Percentiles rank a stretch among this genome's conserved stretches.
phyloP scores from a whole-genome alignment of 2,888 invertebrate genomes.

The Drosophila picticornis region DNA sequence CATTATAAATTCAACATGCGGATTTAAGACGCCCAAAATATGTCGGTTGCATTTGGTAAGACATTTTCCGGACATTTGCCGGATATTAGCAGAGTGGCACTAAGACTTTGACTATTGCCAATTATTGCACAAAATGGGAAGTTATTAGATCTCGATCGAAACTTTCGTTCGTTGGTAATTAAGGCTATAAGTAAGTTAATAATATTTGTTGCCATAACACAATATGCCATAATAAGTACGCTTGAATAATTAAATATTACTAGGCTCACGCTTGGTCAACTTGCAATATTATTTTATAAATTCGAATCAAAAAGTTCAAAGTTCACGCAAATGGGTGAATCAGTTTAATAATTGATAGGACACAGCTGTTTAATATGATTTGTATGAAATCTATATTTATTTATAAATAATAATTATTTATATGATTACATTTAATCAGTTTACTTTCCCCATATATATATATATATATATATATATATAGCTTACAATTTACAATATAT shows the following conservation, averaged over 20 bases:
- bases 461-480: no score
- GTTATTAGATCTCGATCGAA: not conserved
- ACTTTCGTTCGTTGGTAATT: not conserved
- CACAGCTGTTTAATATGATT: not conserved
- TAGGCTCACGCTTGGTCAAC: no score
- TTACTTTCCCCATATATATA: no score
- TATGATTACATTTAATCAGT: not conserved
- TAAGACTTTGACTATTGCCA: conserved; percentile 16
- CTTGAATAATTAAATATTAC: not conserved
- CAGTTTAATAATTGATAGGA: not conserved
- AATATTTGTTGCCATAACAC: not conserved
- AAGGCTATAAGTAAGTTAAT: not conserved
- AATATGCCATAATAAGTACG: not conserved
- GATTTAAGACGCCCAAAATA: conserved; percentile 65
- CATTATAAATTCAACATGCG: conserved; percentile 63
- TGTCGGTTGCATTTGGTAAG: conserved; percentile 54
- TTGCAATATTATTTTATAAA: not conserved
- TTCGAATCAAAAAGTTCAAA: not conserved
- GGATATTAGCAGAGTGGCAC: conserved; percentile 23
- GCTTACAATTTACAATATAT: no score
- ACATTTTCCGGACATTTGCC: conserved; percentile 27
- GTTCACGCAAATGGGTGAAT: not conserved
- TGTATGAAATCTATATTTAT: not conserved
- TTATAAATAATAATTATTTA: not conserved
- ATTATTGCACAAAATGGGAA: not conserved